These are phyloP conservation scores for Tryphoninae sp. DNA, from an alignment of 2,888 invertebrate species.

Conservation along the genomic window DNA sequence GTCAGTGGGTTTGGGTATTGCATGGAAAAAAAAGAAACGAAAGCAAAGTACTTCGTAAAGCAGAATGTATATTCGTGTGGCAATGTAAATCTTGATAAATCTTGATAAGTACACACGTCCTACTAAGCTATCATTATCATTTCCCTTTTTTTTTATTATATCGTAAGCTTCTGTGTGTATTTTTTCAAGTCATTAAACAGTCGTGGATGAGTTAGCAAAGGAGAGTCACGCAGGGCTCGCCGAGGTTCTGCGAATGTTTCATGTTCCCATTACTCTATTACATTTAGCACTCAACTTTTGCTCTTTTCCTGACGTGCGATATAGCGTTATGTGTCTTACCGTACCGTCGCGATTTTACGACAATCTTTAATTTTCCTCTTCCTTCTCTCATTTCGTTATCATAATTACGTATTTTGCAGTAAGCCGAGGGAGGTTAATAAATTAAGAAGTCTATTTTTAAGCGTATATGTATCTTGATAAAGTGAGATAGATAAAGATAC, in stretches of 20 bases:
- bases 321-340: not conserved
- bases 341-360: not conserved
- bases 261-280: not conserved
- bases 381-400: too few species aligned
- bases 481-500: too few species aligned
- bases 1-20: not conserved
- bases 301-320: slow-evolving; percentile 6
- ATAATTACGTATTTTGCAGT: too few species aligned
- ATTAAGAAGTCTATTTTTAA: too few species aligned
- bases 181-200: slow-evolving; percentile 29
- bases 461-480: too few species aligned
- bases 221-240: slow-evolving; percentile 36
- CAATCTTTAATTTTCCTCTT: not conserved
- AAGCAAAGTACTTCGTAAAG: not conserved
- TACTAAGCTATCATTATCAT: not conserved
- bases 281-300: not conserved
- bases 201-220: slow-evolving; percentile 18
- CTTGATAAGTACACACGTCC: slow-evolving; percentile 31
- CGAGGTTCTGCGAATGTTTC: slow-evolving; percentile 9
- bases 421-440: too few species aligned
- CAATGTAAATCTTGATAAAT: slow-evolving; percentile 48
- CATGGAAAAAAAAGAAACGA: not conserved
- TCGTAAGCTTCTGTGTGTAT: slow-evolving; percentile 3
- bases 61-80: slow-evolving; percentile 37
- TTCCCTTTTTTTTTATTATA: slow-evolving; percentile 1